phyloP scores from a whole-genome alignment of 2,113 vertebrate genomes.

The Jaculus jaculus region DNA sequence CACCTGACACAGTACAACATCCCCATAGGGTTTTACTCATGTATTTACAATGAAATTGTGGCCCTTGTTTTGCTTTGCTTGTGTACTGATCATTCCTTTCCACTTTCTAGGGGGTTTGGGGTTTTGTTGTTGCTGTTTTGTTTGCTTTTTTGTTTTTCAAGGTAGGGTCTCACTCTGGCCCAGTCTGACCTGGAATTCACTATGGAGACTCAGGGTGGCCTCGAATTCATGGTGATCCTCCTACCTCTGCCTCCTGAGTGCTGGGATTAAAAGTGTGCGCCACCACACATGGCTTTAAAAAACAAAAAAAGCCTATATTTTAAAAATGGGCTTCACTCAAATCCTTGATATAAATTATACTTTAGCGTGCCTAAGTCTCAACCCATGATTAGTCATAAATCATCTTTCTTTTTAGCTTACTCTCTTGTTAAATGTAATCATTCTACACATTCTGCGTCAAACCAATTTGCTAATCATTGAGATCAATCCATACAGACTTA shows the following conservation, averaged over 20 bases:
- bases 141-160: no score
- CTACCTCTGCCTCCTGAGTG: no score
- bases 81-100: conserved; percentile 18
- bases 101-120: no score
- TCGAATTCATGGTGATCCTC: no score
- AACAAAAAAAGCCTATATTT: background rate
- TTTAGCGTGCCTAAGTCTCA: conserved; percentile 23
- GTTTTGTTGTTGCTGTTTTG: no score
- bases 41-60: conserved; percentile 36
- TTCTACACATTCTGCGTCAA: conserved; percentile 21
- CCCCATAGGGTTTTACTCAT: background rate
- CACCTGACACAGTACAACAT: background rate
- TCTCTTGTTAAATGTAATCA: conserved; percentile 31
- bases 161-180: no score
- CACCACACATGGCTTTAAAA: no score
- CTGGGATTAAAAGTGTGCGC: no score
- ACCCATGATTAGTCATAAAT: conserved; percentile 2
- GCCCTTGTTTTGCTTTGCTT: conserved; percentile 20
- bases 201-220: no score
- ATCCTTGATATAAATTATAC: background rate
- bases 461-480: background rate
- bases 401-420: conserved; percentile 38
- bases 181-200: no score
- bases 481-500: conserved; percentile 20
- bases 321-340: conserved; percentile 47